These are phyloP conservation scores for Megalonaias nervosa DNA, from an alignment of 1,140 invertebrate genomes.

Conservation along the genomic window DNA sequence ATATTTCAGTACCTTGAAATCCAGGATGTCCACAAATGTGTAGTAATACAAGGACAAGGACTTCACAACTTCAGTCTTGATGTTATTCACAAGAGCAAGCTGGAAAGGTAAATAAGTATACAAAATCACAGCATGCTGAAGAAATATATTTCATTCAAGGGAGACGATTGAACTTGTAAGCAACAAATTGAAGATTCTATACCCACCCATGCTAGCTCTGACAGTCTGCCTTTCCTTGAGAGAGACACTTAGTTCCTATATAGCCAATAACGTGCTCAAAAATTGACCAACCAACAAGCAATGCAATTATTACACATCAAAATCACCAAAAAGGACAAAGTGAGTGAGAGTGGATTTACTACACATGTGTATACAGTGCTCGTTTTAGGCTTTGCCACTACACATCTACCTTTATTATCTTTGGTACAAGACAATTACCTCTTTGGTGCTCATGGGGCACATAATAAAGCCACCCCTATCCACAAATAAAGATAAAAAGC, in stretches of 20 bases:
- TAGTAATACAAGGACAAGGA: constrained; percentile 98
- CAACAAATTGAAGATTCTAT: not conserved
- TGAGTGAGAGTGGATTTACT: no score
- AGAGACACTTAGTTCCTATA: no score
- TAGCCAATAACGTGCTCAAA: no score
- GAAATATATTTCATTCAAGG: not conserved
- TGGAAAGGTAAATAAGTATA: constrained; percentile 44
- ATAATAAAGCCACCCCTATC: no score
- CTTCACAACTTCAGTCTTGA: constrained; percentile 92
- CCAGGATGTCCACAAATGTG: constrained; percentile 99
- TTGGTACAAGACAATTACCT: no score
- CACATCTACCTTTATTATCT: no score
- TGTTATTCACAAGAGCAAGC: constrained; percentile 56
- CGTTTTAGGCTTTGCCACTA: not conserved
- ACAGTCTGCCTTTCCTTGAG: not conserved
- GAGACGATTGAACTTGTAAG: not conserved
- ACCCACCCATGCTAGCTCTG: no score
- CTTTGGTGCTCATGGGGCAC: no score
- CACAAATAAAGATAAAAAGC: no score
- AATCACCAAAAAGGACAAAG: no score
- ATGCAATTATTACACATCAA: not conserved
- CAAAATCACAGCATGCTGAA: not conserved
- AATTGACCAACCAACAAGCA: not conserved
- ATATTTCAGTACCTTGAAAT: constrained; percentile 82
- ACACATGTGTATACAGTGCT: not conserved